A percentile compares a stretch with the other conserved stretches of the same genome.
phyloP scores from a whole-genome alignment of 2,888 invertebrate species.

The Thecophora atra region DNA sequence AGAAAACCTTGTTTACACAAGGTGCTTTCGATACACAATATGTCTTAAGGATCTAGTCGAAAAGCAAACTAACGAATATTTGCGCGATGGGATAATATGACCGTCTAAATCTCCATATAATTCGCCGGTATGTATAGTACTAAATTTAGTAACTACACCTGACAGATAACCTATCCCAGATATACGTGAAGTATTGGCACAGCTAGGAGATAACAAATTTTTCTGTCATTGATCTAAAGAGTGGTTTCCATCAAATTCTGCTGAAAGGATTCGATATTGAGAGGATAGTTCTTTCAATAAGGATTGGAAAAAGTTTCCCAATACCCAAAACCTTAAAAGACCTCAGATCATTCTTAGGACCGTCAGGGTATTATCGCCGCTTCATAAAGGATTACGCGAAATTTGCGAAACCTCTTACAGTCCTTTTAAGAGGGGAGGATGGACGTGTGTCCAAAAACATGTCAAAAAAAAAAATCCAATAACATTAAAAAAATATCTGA shows the following conservation, averaged over 20 bases:
- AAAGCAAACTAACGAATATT: constrained; percentile 28
- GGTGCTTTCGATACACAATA: constrained; percentile 34
- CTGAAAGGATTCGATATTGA: background rate
- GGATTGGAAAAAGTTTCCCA: constrained; percentile 7
- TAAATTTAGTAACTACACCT: constrained; percentile 33
- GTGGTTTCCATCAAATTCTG: constrained; percentile 29
- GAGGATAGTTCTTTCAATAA: constrained; percentile 1
- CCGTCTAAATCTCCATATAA: constrained; percentile 36
- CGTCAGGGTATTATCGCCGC: constrained; percentile 21
- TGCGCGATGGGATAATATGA: constrained; percentile 36
- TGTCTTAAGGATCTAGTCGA: constrained; percentile 35
- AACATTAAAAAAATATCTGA: too few relatives aligned
- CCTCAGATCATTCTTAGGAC: constrained; percentile 18
- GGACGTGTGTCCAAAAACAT: constrained; percentile 15
- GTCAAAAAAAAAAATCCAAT: too few relatives aligned
- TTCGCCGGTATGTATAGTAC: constrained; percentile 29
- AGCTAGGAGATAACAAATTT: constrained; percentile 27
- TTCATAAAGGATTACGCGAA: constrained; percentile 19
- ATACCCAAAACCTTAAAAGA: constrained; percentile 10
- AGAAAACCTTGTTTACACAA: constrained; percentile 32
- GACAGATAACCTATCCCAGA: constrained; percentile 38
- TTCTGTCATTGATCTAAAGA: constrained; percentile 29
- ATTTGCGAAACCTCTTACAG: constrained; percentile 19
- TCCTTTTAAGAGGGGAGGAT: constrained; percentile 25
- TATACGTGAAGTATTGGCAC: constrained; percentile 34